A percentile compares a stretch with the other conserved stretches of the same genome.
Evolutionary conservation across 1,140 invertebrate species (phyloP).

Genomic region (Sycobia sp.): DNA sequence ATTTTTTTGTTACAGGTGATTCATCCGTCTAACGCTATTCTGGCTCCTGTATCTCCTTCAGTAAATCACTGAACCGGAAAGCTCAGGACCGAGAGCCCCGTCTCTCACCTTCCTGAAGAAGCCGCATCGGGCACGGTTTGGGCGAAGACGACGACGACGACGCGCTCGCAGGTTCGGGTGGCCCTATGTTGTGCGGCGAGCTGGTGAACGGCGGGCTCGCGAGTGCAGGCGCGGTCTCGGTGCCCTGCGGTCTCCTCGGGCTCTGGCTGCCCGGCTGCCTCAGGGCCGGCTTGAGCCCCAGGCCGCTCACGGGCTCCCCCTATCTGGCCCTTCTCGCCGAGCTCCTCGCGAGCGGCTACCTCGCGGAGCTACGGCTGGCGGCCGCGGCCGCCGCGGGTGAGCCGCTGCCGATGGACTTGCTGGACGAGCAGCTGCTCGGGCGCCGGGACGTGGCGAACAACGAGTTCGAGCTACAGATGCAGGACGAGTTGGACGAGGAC

Average conservation of each 20-base stretch:
- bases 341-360: conserved; percentile 52
- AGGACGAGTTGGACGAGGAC: conserved; percentile 51
- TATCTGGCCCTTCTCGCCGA: conserved; percentile 43
- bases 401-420: conserved; percentile 37
- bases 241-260: conserved; percentile 57
- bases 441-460: conserved; percentile 37
- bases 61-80: no score
- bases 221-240: conserved; percentile 59
- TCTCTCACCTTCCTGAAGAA: no score
- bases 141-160: not conserved
- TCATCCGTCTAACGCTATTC: no score
- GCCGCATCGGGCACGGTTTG: no score
- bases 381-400: not conserved
- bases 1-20: no score
- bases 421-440: conserved; percentile 24
- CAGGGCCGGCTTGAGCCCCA: conserved; percentile 44
- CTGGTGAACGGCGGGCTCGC: conserved; percentile 61
- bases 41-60: no score
- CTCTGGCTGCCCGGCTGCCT: conserved; percentile 59
- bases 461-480: conserved; percentile 42
- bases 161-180: conserved; percentile 5
- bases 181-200: conserved; percentile 63
- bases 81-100: no score
- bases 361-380: conserved; percentile 42
- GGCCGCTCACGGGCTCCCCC: conserved; percentile 50